These are phyloP conservation scores for Lemur catta DNA, from an alignment of 2,797 vertebrate genomes.

Conservation along the genomic window DNA sequence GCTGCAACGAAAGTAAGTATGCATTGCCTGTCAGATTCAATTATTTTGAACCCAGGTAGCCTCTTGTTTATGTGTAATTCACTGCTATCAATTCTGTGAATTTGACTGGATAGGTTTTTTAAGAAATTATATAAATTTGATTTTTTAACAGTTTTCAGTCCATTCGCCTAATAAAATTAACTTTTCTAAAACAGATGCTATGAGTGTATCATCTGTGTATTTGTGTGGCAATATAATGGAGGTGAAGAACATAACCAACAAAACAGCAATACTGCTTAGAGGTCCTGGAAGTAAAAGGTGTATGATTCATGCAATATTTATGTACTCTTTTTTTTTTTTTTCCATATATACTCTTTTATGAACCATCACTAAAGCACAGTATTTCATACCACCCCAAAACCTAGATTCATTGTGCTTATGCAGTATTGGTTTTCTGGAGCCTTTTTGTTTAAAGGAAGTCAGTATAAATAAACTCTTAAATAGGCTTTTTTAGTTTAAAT, in stretches of 20 bases:
- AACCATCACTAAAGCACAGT: neutral
- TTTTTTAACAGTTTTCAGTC: conserved; percentile 6
- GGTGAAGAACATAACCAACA: neutral
- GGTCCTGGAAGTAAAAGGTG: neutral
- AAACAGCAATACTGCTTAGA: neutral
- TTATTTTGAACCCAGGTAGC: neutral
- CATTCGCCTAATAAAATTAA: conserved; percentile 27
- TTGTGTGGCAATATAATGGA: neutral
- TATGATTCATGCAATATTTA: neutral
- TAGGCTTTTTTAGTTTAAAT: conserved; percentile 44
- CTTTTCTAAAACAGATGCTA: neutral
- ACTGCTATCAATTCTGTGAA: neutral
- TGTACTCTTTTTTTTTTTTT: neutral
- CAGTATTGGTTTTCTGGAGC: neutral
- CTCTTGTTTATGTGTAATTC: neutral
- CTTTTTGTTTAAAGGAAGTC: conserved; percentile 24
- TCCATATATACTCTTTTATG: neutral
- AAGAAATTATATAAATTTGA: conserved; percentile 14
- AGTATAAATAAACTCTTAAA: conserved; percentile 24
- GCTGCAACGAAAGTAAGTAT: conserved; percentile 93
- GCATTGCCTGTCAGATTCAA: neutral
- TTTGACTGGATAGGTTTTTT: neutral
- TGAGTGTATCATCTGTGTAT: neutral
- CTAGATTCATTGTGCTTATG: neutral
- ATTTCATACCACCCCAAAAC: neutral